Evolutionary conservation across 2,888 invertebrate species (phyloP).

Genomic region (Sinohyriopsis cumingii): DNA sequence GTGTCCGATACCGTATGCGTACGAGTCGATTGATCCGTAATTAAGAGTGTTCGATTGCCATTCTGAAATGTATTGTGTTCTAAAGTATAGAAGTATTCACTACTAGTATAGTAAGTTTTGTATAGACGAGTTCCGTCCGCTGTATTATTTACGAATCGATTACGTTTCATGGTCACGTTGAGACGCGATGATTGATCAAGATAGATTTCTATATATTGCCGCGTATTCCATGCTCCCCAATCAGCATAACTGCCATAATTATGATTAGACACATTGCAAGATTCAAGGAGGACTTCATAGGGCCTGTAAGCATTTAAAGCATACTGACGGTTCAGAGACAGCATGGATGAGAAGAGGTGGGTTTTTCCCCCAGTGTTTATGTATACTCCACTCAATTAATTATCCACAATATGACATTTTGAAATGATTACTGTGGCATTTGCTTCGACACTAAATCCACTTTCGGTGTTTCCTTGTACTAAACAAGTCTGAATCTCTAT

Average conservation of each 20-base stretch:
- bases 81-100: background rate
- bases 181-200: background rate
- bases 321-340: conserved; percentile 7
- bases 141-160: conserved; percentile 13
- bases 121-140: conserved; percentile 6
- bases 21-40: background rate
- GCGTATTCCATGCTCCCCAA: conserved; percentile 4
- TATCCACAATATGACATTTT: conserved; percentile 1
- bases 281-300: conserved; percentile 1
- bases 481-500: background rate
- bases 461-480: background rate
- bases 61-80: conserved; percentile 20
- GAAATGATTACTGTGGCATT: conserved; percentile 4
- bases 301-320: conserved; percentile 5
- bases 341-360: background rate
- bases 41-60: conserved; percentile 5
- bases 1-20: too few species aligned
- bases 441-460: conserved; percentile 8
- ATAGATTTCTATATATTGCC: conserved; percentile 1
- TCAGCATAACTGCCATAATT: conserved; percentile 1
- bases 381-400: conserved; percentile 4
- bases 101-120: background rate
- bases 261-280: conserved; percentile 7
- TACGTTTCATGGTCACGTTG: conserved; percentile 10
- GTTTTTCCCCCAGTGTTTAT: conserved; percentile 2